These are phyloP conservation scores for Plodia interpunctella DNA, from an alignment of 1,140 invertebrate genomes.

Conservation along the genomic window DNA sequence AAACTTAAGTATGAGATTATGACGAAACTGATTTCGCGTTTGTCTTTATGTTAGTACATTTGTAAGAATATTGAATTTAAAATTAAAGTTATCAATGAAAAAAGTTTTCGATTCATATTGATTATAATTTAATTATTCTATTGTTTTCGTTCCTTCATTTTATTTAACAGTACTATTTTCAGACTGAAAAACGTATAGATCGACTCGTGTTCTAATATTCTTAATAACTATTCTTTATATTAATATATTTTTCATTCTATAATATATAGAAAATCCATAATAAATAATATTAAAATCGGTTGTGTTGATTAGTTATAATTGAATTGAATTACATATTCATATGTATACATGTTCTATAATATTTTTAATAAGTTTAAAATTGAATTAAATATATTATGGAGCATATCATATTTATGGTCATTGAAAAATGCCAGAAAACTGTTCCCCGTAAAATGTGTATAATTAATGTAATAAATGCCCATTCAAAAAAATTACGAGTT, in stretches of 20 bases:
- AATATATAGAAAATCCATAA: not conserved
- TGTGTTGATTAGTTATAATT: not conserved
- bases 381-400: too few species aligned
- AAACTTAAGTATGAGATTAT: not conserved
- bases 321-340: not conserved
- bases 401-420: not conserved
- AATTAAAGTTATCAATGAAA: not conserved
- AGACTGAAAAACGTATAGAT: not conserved
- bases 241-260: not conserved
- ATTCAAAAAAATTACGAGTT: constrained; percentile 10
- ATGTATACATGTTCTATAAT: too few species aligned
- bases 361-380: too few species aligned
- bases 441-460: not conserved
- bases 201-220: not conserved
- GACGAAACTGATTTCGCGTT: not conserved
- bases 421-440: not conserved
- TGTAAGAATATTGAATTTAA: not conserved
- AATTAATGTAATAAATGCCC: constrained; percentile 10
- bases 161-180: not conserved
- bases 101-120: not conserved
- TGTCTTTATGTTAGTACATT: not conserved
- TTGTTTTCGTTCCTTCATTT: not conserved
- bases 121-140: not conserved
- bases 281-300: not conserved
- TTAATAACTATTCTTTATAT: not conserved